Base-by-base conservation (phyloP, 2,113 vertebrate genomes). In the Petromus typicus region DNA sequence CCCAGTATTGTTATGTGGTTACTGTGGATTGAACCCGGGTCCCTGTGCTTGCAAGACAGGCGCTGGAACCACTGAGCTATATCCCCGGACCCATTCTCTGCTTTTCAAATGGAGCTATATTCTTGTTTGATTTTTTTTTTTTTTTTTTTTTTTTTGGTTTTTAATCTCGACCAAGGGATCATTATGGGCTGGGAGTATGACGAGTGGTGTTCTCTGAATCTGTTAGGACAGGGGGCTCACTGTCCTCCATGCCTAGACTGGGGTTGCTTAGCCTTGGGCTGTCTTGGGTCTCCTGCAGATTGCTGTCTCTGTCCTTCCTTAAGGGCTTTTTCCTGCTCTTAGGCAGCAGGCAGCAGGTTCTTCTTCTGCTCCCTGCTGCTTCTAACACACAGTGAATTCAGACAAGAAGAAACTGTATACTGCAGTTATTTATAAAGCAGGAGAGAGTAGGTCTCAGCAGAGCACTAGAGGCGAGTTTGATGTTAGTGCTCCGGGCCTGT, bases 401-500 rank as follows among this genome's bases (percentile, higher is more conserved):
- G 20, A 48, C 12, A 54, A 64, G 54, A 12, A 40, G 1, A 51
- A n/a, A 25, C 1, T 75, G 43, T 48, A 12, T 25, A 34, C 27
- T 27, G n/a, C 30, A 37, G 25, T 37, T 57, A 11, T 75, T 51
- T 71, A 64, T 87, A 20, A 88, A 89, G 16, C 5, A 5, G 75
- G 64, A 20, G 37, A 20, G 20, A 32, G 20, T 17, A 9, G 34
- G 51, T 51, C 17, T 84, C n/a, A 2, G 0, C 5, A 7, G 75
- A 45, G 27, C 5, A 8, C 64, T 16, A 0, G 45, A 6, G 5
- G 3, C 56, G 32, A 0, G 0, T 7, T 51, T 2, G 40, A 2
- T n/a, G 69, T 34, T 54, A 22, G 14, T 16, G 18, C 63, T 1
- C 14, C 22, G 17, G 71, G 43, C 43, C 30, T 37, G 37, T 64